phyloP scores from a whole-genome alignment of 2,888 invertebrate species.

The Vanessa cardui region DNA sequence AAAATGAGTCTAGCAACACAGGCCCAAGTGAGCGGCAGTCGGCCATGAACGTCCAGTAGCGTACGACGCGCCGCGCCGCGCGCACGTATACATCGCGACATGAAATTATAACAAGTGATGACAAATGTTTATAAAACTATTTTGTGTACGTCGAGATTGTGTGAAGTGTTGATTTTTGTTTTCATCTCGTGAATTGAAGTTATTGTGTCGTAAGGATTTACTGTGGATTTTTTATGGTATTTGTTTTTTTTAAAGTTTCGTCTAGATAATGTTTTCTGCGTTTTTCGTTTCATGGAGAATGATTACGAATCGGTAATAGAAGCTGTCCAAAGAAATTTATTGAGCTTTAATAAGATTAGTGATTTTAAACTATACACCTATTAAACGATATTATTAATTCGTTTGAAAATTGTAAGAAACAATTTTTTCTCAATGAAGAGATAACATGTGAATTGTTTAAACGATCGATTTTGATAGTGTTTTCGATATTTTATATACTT shows the following conservation, averaged over 20 bases:
- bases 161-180: slow-evolving; percentile 17
- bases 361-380: too few species aligned
- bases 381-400: too few species aligned
- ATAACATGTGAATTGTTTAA: too few species aligned
- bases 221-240: not conserved
- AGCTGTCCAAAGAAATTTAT: too few species aligned
- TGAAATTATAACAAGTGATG: too few species aligned
- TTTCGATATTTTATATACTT: too few species aligned
- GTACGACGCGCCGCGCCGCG: slow-evolving; percentile 37
- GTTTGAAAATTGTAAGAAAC: too few species aligned
- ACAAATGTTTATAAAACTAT: not conserved
- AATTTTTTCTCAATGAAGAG: too few species aligned
- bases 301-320: too few species aligned
- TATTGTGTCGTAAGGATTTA: not conserved
- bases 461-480: too few species aligned
- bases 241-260: not conserved
- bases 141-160: slow-evolving; percentile 5
- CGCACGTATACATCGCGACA: not conserved
- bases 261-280: not conserved
- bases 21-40: slow-evolving; percentile 69
- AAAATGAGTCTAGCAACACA: slow-evolving; percentile 54
- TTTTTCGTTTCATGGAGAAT: not conserved
- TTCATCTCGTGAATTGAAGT: not conserved
- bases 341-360: too few species aligned
- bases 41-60: slow-evolving; percentile 59